Evolutionary conservation across 2,888 invertebrate genomes (phyloP).

Genomic region (Agriopis leucophaearia): DNA sequence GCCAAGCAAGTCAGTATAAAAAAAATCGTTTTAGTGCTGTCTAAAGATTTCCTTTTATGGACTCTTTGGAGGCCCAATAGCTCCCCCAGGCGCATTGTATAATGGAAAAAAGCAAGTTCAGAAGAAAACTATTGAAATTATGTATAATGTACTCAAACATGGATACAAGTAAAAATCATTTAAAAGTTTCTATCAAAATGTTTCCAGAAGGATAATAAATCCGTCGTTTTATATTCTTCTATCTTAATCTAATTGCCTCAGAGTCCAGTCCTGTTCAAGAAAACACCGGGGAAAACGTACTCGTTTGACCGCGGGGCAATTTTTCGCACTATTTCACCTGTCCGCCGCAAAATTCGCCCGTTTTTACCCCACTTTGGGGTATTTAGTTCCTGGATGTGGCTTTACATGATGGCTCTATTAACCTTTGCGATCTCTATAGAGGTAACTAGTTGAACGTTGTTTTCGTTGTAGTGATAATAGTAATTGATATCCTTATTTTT

Average conservation of each 20-base stretch:
- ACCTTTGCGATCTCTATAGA: conserved; percentile 6
- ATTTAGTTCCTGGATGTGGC: conserved; percentile 53
- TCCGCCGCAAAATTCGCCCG: conserved; percentile 69
- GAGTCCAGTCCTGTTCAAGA: conserved; percentile 44
- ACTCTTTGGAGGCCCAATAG: too few relatives aligned
- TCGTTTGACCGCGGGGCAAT: conserved; percentile 74
- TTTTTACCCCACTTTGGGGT: conserved; percentile 55
- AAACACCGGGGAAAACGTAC: conserved; percentile 54
- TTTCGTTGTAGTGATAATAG: too few relatives aligned
- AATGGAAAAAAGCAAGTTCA: too few relatives aligned
- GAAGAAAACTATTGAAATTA: too few relatives aligned
- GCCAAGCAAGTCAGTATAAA: too few relatives aligned
- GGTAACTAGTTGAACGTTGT: neutral
- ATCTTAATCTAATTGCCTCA: conserved; percentile 5
- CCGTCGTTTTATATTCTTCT: neutral
- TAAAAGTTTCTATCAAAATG: too few relatives aligned
- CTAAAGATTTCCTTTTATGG: too few relatives aligned
- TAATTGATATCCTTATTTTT: too few relatives aligned
- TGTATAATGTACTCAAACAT: neutral
- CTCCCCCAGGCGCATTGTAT: too few relatives aligned
- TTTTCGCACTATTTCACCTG: conserved; percentile 85
- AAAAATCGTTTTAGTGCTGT: too few relatives aligned
- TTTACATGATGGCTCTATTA: conserved; percentile 22
- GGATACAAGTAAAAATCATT: too few relatives aligned
- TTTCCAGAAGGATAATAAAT: too few relatives aligned